Conservation (phyloP, 1,140 invertebrate species). For the Globodera rostochiensis region DNA sequence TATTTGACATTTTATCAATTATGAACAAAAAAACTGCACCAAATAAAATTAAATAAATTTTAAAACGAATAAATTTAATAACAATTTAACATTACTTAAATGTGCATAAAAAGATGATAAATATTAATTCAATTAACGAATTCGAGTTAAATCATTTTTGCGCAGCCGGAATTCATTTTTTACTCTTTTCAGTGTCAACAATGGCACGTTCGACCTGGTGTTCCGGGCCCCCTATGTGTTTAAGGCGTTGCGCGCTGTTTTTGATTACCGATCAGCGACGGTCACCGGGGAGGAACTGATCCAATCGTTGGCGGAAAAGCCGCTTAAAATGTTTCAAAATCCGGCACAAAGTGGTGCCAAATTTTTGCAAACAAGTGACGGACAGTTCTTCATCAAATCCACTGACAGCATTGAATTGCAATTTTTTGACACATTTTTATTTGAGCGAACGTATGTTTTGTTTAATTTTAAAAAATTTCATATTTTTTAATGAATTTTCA, state of each 20-base stretch:
- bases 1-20: too few species aligned
- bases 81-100: too few species aligned
- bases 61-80: too few species aligned
- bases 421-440: not conserved
- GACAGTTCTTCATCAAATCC: slow-evolving; percentile 6
- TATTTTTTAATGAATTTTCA: too few species aligned
- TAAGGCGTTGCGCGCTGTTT: not conserved
- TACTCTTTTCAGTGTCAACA: not conserved
- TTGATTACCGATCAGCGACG: not conserved
- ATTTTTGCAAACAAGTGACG: not conserved
- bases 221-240: not conserved
- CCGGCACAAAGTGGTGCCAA: not conserved
- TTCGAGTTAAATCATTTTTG: too few species aligned
- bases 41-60: too few species aligned
- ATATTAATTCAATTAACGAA: too few species aligned
- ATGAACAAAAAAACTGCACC: too few species aligned
- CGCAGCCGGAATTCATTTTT: too few species aligned
- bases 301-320: not conserved
- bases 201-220: not conserved
- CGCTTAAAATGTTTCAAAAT: not conserved
- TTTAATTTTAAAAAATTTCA: too few species aligned
- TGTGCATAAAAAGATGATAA: too few species aligned
- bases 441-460: not conserved
- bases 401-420: not conserved
- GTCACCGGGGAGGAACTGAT: not conserved